Conservation (phyloP, 2,888 invertebrate species). For the Clitarchus hookeri region DNA sequence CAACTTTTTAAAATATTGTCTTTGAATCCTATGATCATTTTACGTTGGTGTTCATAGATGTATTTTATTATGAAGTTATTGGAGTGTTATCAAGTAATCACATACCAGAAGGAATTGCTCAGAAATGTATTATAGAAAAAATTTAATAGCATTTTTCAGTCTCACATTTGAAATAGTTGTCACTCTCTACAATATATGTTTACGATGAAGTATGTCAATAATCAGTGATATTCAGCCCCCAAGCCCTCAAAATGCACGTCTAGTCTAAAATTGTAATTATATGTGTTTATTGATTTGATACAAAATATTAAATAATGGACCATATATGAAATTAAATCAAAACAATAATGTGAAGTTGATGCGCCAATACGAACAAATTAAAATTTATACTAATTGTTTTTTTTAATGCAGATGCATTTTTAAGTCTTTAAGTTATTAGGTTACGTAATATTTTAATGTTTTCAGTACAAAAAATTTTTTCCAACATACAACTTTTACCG, state of each 20-base stretch:
- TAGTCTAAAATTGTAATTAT: not conserved
- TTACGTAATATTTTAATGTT: no score
- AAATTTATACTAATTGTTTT: no score
- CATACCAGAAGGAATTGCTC: slow-evolving; percentile 42
- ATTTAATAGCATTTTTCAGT: not conserved
- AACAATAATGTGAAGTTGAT: no score
- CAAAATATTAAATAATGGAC: not conserved
- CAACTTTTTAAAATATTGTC: not conserved
- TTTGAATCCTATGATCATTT: not conserved
- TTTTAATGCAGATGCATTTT: no score
- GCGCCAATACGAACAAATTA: no score
- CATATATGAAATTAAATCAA: no score
- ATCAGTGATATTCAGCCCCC: not conserved
- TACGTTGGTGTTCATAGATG: not conserved
- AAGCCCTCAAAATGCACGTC: not conserved
- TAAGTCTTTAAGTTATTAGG: no score
- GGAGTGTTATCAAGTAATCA: slow-evolving; percentile 12
- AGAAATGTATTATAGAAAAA: slow-evolving; percentile 39
- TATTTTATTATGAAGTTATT: not conserved
- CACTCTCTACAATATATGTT: not conserved
- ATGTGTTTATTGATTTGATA: no score
- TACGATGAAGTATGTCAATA: not conserved
- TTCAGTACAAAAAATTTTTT: no score
- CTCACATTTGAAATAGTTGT: not conserved
- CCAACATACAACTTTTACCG: no score